Conservation (phyloP, 1,140 invertebrate species). For the Bicyclus anynana region DNA sequence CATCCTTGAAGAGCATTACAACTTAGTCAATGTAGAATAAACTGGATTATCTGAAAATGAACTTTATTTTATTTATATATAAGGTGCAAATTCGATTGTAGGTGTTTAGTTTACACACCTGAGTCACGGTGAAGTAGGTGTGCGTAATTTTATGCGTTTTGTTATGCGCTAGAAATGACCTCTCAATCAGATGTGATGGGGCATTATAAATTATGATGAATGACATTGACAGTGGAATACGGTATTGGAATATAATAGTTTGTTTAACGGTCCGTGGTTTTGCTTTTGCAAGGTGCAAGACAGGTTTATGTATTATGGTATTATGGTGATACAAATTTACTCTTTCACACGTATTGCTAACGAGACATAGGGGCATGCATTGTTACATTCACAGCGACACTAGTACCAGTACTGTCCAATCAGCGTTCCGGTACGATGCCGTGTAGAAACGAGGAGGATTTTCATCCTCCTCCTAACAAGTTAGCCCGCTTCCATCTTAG, state of each 20-base stretch:
- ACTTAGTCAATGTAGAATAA: not conserved
- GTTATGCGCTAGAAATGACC: slow-evolving; percentile 16
- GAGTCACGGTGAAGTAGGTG: not conserved
- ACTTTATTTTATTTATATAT: not conserved
- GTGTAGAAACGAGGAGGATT: too few species aligned
- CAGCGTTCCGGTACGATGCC: too few species aligned
- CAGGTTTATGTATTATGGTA: not conserved
- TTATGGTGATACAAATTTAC: too few species aligned
- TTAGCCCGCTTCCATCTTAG: too few species aligned
- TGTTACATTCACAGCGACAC: too few species aligned
- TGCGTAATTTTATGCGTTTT: slow-evolving; percentile 13
- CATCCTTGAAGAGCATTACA: not conserved
- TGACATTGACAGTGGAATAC: slow-evolving; percentile 19
- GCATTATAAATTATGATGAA: slow-evolving; percentile 22
- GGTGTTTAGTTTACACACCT: not conserved
- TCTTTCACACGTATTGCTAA: too few species aligned
- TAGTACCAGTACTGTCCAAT: too few species aligned
- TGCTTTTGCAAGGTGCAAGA: not conserved
- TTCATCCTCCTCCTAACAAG: too few species aligned
- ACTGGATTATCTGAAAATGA: not conserved
- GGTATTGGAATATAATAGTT: slow-evolving; percentile 5
- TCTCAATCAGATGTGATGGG: slow-evolving; percentile 17
- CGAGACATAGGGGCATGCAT: too few species aligned
- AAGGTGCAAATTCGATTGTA: not conserved
- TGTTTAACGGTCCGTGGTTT: slow-evolving; percentile 10